Percentiles rank a stretch among this genome's conserved stretches.
phyloP scores from a whole-genome alignment of 64 coral and sea anemone species.

The Montipora sp. region DNA sequence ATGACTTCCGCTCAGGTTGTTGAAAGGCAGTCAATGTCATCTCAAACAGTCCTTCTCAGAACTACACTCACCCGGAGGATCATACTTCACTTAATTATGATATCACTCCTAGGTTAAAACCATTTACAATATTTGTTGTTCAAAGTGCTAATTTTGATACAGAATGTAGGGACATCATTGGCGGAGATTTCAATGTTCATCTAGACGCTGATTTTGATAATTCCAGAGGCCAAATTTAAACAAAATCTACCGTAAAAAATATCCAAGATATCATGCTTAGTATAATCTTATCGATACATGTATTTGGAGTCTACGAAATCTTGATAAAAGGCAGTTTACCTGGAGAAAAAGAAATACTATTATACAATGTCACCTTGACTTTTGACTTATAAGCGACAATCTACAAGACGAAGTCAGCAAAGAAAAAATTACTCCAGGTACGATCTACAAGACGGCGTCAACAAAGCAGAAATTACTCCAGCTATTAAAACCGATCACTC shows the following conservation, averaged over 20 bases:
- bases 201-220: background rate
- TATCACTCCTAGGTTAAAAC: too few species aligned
- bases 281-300: background rate
- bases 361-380: background rate
- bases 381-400: too few species aligned
- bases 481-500: too few species aligned
- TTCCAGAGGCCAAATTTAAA: background rate
- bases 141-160: background rate
- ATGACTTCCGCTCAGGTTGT: too few species aligned
- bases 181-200: background rate
- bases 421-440: too few species aligned
- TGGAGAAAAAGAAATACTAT: background rate
- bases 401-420: too few species aligned
- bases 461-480: background rate
- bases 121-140: background rate
- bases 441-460: background rate
- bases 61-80: too few species aligned
- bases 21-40: too few species aligned
- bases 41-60: too few species aligned
- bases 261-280: background rate
- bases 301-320: background rate
- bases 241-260: background rate
- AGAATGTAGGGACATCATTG: constrained; percentile 19
- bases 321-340: background rate
- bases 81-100: too few species aligned